phyloP scores from a whole-genome alignment of 23 tunicate genomes.

The Trididemnum miniatum region DNA sequence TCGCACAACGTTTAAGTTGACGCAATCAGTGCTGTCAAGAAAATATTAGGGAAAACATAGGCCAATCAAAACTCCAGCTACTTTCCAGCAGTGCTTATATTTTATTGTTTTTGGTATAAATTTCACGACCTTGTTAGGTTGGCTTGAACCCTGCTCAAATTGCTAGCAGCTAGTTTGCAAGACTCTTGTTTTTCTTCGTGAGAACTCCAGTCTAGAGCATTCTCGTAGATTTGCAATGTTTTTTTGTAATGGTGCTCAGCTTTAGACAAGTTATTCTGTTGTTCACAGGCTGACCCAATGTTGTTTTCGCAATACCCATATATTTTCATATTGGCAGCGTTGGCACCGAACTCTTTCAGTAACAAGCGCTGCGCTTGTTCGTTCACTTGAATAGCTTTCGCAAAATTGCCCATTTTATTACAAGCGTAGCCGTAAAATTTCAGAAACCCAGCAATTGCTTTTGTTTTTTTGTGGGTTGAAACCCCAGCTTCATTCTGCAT shows the following conservation, averaged over 20 bases:
- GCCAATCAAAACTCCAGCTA: too few species aligned
- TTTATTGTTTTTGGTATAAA: too few species aligned
- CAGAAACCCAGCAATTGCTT: constrained; percentile 13
- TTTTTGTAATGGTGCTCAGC: not conserved
- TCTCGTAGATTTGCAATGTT: not conserved
- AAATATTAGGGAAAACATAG: too few species aligned
- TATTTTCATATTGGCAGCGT: not conserved
- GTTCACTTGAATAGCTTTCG: not conserved
- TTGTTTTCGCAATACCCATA: not conserved
- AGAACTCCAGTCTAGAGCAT: not conserved
- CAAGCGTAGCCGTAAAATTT: not conserved
- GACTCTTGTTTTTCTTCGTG: not conserved
- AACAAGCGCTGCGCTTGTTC: not conserved
- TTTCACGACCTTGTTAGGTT: too few species aligned
- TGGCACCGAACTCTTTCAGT: not conserved
- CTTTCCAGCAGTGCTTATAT: too few species aligned
- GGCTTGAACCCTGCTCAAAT: too few species aligned
- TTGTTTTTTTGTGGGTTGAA: not conserved
- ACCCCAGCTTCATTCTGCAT: not conserved
- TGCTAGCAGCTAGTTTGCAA: too few species aligned
- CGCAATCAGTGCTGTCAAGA: too few species aligned
- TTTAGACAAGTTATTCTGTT: not conserved
- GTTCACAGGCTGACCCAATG: not conserved
- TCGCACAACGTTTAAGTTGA: too few species aligned
- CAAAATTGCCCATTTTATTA: not conserved